phyloP scores from a whole-genome alignment of 2,888 invertebrate species.

The Lasioglossum morio region DNA sequence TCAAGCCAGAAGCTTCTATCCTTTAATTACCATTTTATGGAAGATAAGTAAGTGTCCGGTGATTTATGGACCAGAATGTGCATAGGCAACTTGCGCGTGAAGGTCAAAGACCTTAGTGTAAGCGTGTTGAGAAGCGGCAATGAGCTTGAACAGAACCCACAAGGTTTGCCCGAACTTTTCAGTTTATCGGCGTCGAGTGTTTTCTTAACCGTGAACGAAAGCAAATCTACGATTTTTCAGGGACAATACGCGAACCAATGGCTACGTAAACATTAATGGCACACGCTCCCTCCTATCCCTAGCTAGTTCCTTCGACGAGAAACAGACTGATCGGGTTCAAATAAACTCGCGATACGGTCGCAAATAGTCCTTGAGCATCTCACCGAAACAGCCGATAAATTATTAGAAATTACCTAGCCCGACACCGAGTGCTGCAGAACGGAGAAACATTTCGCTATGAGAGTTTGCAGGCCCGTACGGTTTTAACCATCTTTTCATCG shows the following conservation, averaged over 20 bases:
- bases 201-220: constrained; percentile 26
- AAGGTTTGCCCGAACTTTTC: constrained; percentile 4
- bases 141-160: constrained; percentile 46
- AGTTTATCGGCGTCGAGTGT: constrained; percentile 20
- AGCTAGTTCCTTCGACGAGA: constrained; percentile 25
- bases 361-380: constrained; percentile 37
- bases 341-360: constrained; percentile 51
- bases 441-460: background rate
- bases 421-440: background rate
- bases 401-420: background rate
- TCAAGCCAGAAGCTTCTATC: too few relatives aligned
- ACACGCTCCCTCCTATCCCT: background rate
- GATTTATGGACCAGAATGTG: too few relatives aligned
- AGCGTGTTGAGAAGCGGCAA: background rate
- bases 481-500: background rate
- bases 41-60: too few relatives aligned
- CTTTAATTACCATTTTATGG: too few relatives aligned
- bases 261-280: background rate
- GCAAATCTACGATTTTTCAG: constrained; percentile 24
- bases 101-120: constrained; percentile 39
- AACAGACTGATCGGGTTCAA: constrained; percentile 50
- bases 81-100: background rate
- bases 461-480: background rate
- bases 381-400: constrained; percentile 11
- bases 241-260: constrained; percentile 19